These are phyloP conservation scores for Agonopterix heracliana DNA, from an alignment of 2,888 invertebrate species.

Conservation along the genomic window DNA sequence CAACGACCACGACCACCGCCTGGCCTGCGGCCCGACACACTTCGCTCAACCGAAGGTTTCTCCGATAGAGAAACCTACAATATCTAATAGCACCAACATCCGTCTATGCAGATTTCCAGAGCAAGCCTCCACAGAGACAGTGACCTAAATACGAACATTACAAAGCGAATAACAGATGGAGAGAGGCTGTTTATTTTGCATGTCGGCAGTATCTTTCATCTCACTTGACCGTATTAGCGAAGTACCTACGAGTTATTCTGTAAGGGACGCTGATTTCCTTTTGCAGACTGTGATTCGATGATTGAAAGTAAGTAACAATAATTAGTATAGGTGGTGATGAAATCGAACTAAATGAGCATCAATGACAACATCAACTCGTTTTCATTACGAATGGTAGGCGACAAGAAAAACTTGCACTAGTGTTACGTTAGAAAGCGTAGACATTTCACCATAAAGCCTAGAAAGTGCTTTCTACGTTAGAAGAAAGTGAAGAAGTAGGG, in stretches of 20 bases:
- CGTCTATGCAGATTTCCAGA: slow-evolving; percentile 75
- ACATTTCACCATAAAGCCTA: slow-evolving; percentile 72
- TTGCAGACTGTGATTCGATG: slow-evolving; percentile 4
- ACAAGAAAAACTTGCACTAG: slow-evolving; percentile 70
- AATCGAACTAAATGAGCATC: slow-evolving; percentile 5
- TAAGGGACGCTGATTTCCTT: not conserved
- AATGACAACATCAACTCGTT: slow-evolving; percentile 53
- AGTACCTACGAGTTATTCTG: not conserved
- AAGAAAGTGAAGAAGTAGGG: slow-evolving; percentile 73
- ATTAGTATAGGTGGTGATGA: not conserved
- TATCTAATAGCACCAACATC: slow-evolving; percentile 70
- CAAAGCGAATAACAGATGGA: slow-evolving; percentile 45
- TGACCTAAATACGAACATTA: slow-evolving; percentile 60
- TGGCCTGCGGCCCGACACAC: slow-evolving; percentile 56
- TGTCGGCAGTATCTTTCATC: slow-evolving; percentile 26
- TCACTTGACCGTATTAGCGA: slow-evolving; percentile 10
- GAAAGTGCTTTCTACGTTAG: slow-evolving; percentile 63
- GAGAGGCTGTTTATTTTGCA: slow-evolving; percentile 37
- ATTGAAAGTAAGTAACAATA: too few relatives aligned
- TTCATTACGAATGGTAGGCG: slow-evolving; percentile 59
- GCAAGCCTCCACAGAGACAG: slow-evolving; percentile 56
- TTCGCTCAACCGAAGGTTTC: slow-evolving; percentile 70
- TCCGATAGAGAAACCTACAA: slow-evolving; percentile 71
- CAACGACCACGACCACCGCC: slow-evolving; percentile 23
- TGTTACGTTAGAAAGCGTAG: slow-evolving; percentile 71